Evolutionary conservation across 2,888 invertebrate genomes (phyloP), one percentile per base, ranked within the genome.

Genomic region (Temnothorax ravouxi): DNA sequence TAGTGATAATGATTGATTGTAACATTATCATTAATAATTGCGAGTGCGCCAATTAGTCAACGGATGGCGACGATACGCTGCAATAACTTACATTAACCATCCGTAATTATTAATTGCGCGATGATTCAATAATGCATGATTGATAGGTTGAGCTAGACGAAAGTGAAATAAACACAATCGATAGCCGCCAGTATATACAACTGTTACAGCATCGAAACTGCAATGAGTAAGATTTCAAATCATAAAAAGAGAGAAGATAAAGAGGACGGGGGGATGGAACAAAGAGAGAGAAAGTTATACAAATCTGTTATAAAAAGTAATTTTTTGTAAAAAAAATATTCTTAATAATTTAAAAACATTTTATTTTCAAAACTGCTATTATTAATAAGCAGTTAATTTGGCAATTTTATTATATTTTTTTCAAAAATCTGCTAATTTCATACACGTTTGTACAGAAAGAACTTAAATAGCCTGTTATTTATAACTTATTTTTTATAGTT

Each of bases 81-180:
- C 44, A 59, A 80, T 80, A 80, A 80, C 79, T 80, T 80, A 80
- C 59, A 80, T 80, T 80, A 71, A 80, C 69, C 79, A 80, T 38
- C 21, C 83, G 56, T 80, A 83, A 72, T 74, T 85, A 83, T 83
- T 77, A 88, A 85, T 88, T 88, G 88, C 81, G 64, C 54, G 59
- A 69, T 79, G 88, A 88, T 88, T 85, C 74, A 81, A 80, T 80
- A 80, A 80, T 44, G 59, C 79, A 11, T 71, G 79, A 71, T 80
- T 80, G 79, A 80, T 71, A 71, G 69, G 47, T 38, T 21, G 3
- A 44, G 69, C 13, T 38, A 47, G 59, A 80, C 47, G 79, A 80
- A 77, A 79, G 79, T 79, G 47, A 79, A 80, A 71, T 80, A 80
- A 38, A 47, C 47, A 18, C 47, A 29, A 47, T 47, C 41, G 18